Evolutionary conservation across 2,113 vertebrate genomes (phyloP).

Genomic region (Crotalus viridis): DNA sequence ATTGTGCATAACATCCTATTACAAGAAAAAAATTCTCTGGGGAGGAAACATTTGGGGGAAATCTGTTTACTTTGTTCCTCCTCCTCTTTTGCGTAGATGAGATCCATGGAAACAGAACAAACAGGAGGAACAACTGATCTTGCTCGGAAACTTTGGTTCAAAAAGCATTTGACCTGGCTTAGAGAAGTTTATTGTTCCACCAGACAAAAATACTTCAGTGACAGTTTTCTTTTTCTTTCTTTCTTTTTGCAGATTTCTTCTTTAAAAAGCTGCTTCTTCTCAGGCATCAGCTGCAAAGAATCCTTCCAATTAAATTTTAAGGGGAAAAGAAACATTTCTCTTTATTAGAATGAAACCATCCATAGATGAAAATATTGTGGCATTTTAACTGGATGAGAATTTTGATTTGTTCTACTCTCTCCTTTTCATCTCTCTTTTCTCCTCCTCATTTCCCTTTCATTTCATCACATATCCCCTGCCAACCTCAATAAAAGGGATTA

Average conservation of each 20-base stretch:
- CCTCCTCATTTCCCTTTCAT: neutral
- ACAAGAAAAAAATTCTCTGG: neutral
- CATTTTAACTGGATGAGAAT: neutral
- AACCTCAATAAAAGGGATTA: conserved; percentile 58
- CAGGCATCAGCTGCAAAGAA: neutral
- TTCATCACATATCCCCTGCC: neutral
- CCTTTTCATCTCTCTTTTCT: neutral
- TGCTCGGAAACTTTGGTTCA: conserved; percentile 22
- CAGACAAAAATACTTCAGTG: conserved; percentile 30
- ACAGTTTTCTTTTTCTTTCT: neutral
- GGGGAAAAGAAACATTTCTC: neutral
- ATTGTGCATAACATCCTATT: conserved; percentile 15
- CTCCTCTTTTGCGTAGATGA: neutral
- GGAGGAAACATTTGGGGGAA: neutral
- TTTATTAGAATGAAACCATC: conserved; percentile 37
- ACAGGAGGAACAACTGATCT: neutral
- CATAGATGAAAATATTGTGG: neutral
- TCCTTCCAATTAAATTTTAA: conserved; percentile 26
- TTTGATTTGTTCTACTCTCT: conserved; percentile 19
- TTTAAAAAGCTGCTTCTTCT: neutral
- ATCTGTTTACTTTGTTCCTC: conserved; percentile 1
- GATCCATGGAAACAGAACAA: conserved; percentile 13
- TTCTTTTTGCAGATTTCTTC: neutral
- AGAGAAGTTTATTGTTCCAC: conserved; percentile 10
- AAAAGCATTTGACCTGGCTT: conserved; percentile 22